Base-by-base conservation (phyloP, 2,888 invertebrate genomes). In the Helobdella robusta region DNA sequence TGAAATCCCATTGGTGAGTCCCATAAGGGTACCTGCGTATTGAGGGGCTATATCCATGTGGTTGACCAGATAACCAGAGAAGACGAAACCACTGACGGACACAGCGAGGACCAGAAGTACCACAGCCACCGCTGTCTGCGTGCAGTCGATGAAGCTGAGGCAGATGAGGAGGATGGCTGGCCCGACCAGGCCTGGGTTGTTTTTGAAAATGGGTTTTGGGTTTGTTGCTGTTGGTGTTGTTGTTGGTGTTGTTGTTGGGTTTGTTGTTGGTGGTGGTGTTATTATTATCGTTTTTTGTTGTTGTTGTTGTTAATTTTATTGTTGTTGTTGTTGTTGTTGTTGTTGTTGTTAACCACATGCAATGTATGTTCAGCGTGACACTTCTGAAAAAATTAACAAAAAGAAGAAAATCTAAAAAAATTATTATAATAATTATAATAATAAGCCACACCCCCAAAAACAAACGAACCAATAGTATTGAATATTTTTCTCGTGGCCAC, bases 41-140 rank as follows among this genome's bases (percentile, higher is more conserved):
- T 73, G 72, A 8, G 79, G 79, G 30, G 78, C 78, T 59, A 79
- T 74, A 70, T 79, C 79, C 69, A 79, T 77, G 67, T 76, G 77
- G 68, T 79, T 79, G 66, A 78, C 75, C n/a, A 77, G 68, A 71
- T 72, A 78, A 23, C 79, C 79, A 65, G 75, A 73, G 72, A 75
- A 78, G 65, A 75, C 74, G 52, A 72, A 70, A 2, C 77, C 78
- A 18, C 74, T 74, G 48, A 76, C 59, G 20, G 75, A 71, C 11
- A 78, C 76, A 23, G 74, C 75, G 3, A 76, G 64, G 2, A 74
- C 72, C 54, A 78, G 72, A 28, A 78, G 69, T 1, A 69, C 72
- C 32, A 78, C 73, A 18, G 77, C 78, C 4, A 73, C 36, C 2
- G 64, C 66, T 0, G 75, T 70, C 63, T 73, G 72, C 0, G 73